Percentiles rank a stretch among this genome's conserved stretches.
Evolutionary conservation across 2,888 invertebrate species (phyloP).

Genomic region (Trisateles emortualis): DNA sequence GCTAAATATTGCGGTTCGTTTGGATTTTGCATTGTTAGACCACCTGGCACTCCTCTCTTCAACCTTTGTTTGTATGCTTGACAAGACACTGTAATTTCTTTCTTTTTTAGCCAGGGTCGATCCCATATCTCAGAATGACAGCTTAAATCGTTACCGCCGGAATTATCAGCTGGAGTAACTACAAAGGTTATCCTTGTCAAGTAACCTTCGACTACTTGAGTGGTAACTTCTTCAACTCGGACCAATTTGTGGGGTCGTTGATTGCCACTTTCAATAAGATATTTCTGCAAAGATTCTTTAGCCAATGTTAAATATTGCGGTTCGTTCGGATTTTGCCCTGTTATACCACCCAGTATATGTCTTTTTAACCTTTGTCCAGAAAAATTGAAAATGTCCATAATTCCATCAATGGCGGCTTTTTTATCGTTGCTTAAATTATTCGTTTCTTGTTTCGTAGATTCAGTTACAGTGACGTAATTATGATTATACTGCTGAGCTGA

Average conservation of each 20-base stretch:
- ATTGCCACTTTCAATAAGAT: slow-evolving; percentile 29
- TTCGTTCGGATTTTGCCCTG: slow-evolving; percentile 37
- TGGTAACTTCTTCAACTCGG: slow-evolving; percentile 34
- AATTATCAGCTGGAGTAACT: slow-evolving; percentile 9
- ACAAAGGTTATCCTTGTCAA: slow-evolving; percentile 38
- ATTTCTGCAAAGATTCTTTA: slow-evolving; percentile 50
- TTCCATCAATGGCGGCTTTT: slow-evolving; percentile 77
- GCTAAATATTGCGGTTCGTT: slow-evolving; percentile 40
- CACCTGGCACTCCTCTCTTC: slow-evolving; percentile 35
- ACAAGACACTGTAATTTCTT: slow-evolving; percentile 46
- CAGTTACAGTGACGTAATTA: slow-evolving; percentile 37
- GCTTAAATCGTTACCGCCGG: not conserved
- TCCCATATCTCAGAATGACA: slow-evolving; percentile 46
- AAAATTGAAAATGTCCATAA: slow-evolving; percentile 75
- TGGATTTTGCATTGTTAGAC: slow-evolving; percentile 25
- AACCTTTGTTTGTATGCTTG: slow-evolving; percentile 11
- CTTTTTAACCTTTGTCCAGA: slow-evolving; percentile 50
- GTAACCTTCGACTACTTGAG: slow-evolving; percentile 43
- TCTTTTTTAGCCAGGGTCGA: slow-evolving; percentile 34
- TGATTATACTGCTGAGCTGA: slow-evolving; percentile 43
- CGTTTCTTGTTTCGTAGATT: slow-evolving; percentile 26
- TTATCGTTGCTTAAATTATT: slow-evolving; percentile 64
- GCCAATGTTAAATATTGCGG: slow-evolving; percentile 43
- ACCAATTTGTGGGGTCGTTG: slow-evolving; percentile 21
- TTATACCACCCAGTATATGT: slow-evolving; percentile 23